phyloP scores from a whole-genome alignment of 2,888 invertebrate species.

The Pseudoips prasinana region DNA sequence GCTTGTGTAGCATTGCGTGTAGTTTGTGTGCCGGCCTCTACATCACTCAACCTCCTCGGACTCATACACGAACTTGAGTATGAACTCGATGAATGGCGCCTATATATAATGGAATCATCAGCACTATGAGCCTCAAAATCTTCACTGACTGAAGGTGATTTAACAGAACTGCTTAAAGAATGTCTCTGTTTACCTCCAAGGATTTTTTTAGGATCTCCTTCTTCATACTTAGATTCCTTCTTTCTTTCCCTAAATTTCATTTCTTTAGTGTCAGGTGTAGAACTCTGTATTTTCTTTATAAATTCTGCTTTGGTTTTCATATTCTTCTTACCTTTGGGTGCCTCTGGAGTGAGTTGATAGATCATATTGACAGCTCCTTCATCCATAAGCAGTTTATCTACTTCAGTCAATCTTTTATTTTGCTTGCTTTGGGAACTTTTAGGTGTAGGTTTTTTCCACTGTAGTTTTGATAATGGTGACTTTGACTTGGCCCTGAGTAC shows the following conservation, averaged over 20 bases:
- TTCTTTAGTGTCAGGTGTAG: slow-evolving; percentile 65
- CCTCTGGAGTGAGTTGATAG: slow-evolving; percentile 86
- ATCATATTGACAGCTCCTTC: slow-evolving; percentile 94
- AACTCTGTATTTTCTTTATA: slow-evolving; percentile 83
- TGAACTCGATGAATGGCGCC: slow-evolving; percentile 92
- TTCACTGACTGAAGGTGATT: slow-evolving; percentile 83
- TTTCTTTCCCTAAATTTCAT: slow-evolving; percentile 80
- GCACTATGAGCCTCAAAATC: slow-evolving; percentile 84
- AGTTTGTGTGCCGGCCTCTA: slow-evolving; percentile 51
- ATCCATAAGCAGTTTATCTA: slow-evolving; percentile 90
- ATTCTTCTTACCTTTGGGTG: slow-evolving; percentile 73
- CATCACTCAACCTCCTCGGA: slow-evolving; percentile 82
- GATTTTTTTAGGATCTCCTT: slow-evolving; percentile 61
- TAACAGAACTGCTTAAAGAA: slow-evolving; percentile 64
- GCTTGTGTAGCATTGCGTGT: slow-evolving; percentile 33
- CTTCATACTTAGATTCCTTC: slow-evolving; percentile 62
- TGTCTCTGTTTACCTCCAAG: slow-evolving; percentile 59
- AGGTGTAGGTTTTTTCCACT: slow-evolving; percentile 74
- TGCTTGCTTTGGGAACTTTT: slow-evolving; percentile 60
- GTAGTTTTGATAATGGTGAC: slow-evolving; percentile 60
- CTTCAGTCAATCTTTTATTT: slow-evolving; percentile 84
- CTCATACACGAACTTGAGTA: slow-evolving; percentile 88
- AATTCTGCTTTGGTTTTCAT: slow-evolving; percentile 82
- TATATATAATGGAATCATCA: slow-evolving; percentile 90
- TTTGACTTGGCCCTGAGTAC: slow-evolving; percentile 54